These are phyloP conservation scores for Ceratitis capitata DNA, from an alignment of 1,140 invertebrate species.

Conservation along the genomic window DNA sequence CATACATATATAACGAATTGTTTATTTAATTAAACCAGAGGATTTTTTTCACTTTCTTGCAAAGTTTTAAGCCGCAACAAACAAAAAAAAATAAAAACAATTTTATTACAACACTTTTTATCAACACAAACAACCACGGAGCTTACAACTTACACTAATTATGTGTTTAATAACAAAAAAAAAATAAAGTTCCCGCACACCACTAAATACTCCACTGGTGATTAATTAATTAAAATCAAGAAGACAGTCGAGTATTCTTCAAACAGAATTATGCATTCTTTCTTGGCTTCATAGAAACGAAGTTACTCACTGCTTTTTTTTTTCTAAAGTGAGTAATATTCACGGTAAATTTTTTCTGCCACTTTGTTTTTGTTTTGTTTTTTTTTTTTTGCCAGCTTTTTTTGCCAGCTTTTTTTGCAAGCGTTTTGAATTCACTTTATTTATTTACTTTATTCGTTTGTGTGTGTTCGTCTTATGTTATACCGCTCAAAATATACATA, in stretches of 20 bases:
- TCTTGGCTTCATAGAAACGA: not conserved
- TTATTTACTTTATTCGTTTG: not conserved
- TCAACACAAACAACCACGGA: not conserved
- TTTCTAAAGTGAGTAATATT: not conserved
- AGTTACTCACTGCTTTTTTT: not conserved
- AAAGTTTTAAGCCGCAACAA: not conserved
- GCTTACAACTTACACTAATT: not conserved
- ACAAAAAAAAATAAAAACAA: not conserved
- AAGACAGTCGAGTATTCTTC: not conserved
- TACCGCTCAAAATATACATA: not conserved
- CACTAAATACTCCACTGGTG: not conserved
- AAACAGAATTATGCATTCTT: not conserved
- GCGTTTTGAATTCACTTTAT: not conserved
- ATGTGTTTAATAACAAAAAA: not conserved
- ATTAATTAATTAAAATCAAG: not conserved
- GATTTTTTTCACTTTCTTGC: not conserved
- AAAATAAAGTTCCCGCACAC: not conserved
- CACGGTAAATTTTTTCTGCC: not conserved
- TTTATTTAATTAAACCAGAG: conserved; percentile 1
- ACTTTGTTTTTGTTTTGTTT: too few species aligned
- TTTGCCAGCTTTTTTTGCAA: too few species aligned
- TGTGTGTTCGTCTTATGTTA: not conserved
- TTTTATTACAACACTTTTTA: too few species aligned
- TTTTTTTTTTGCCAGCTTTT: too few species aligned
- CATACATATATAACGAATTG: not conserved